Evolutionary conservation across 2,113 vertebrate genomes (phyloP).

Genomic region (Peromyscus polionotus): DNA sequence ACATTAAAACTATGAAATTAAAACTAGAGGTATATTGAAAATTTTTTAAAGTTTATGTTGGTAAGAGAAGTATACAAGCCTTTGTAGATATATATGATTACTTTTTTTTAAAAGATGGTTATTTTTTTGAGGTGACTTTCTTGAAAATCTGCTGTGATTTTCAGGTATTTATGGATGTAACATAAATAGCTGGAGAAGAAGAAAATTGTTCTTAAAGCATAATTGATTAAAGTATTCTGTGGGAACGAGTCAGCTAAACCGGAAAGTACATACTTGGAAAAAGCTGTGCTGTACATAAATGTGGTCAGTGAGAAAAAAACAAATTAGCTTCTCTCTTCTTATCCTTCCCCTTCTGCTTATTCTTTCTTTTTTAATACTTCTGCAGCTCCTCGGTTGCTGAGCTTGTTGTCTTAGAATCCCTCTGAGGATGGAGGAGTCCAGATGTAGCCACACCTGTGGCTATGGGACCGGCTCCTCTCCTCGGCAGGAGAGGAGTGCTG

Average conservation of each 20-base stretch:
- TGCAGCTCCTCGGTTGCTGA: background rate
- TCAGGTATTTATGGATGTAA: background rate
- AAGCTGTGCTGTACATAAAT: background rate
- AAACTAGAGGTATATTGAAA: background rate
- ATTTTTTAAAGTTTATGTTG: constrained; percentile 25
- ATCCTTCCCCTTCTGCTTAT: background rate
- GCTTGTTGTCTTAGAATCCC: background rate
- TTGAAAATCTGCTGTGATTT: background rate
- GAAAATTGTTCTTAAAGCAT: constrained; percentile 42
- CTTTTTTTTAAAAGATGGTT: background rate
- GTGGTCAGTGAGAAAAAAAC: background rate
- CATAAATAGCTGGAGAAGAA: background rate
- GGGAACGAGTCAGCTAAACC: background rate
- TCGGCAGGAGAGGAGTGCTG: background rate
- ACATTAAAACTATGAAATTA: background rate
- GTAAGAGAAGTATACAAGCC: background rate
- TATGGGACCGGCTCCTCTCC: background rate
- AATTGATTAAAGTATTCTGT: background rate
- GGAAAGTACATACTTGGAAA: background rate
- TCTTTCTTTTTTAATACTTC: constrained; percentile 4
- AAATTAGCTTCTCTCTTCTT: background rate
- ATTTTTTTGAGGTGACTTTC: constrained; percentile 6
- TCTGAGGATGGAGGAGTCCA: background rate
- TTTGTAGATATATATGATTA: background rate
- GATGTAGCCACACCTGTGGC: background rate